These are phyloP conservation scores for Hapalemur alaotrensis DNA, from an alignment of 2,797 vertebrate species.

Conservation along the genomic window DNA sequence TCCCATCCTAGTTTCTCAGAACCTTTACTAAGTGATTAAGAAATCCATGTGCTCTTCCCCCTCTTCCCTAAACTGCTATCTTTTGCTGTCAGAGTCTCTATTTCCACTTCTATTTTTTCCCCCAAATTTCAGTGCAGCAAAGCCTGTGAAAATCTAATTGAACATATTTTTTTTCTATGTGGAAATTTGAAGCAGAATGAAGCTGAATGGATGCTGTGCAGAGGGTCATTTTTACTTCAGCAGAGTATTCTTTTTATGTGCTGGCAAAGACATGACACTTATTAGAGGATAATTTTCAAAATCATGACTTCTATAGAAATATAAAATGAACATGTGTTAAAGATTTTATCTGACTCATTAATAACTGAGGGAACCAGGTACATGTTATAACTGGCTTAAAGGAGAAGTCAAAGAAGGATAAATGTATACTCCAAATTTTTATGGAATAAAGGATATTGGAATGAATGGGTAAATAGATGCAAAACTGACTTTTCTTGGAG, in stretches of 20 bases:
- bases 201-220: background rate
- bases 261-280: background rate
- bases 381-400: background rate
- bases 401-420: background rate
- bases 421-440: background rate
- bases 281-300: background rate
- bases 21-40: background rate
- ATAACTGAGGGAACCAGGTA: background rate
- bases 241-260: background rate
- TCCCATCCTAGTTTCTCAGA: background rate
- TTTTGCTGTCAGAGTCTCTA: conserved; percentile 2
- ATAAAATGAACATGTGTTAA: conserved; percentile 24
- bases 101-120: background rate
- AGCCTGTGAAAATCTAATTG: background rate
- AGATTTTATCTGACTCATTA: background rate
- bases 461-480: background rate
- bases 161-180: background rate
- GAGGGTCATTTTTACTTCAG: background rate
- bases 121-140: background rate
- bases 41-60: background rate
- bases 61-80: background rate
- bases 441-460: conserved; percentile 16
- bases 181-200: background rate
- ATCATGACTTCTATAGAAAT: background rate
- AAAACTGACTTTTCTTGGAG: background rate